Evolutionary conservation across 2,888 invertebrate species (phyloP).

Genomic region (Flexamia atlantica): DNA sequence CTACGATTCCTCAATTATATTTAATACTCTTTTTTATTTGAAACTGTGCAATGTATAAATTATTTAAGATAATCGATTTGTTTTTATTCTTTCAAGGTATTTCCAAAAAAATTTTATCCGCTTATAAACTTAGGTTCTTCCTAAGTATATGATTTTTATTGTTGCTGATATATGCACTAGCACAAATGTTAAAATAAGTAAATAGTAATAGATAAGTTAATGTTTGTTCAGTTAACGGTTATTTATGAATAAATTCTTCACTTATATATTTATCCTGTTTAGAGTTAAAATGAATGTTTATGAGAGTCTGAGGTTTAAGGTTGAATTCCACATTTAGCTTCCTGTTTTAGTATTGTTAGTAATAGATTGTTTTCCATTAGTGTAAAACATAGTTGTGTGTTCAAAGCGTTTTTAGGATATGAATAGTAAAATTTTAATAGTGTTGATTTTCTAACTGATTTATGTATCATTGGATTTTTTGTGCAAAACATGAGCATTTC

Average conservation of each 20-base stretch:
- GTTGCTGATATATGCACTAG: not conserved
- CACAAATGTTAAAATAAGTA: not conserved
- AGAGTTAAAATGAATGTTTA: not conserved
- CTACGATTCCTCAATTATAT: not conserved
- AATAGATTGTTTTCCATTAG: slow-evolving; percentile 28
- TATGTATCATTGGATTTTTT: slow-evolving; percentile 35
- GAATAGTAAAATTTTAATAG: slow-evolving; percentile 40
- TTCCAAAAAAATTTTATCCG: not conserved
- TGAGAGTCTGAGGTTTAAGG: not conserved
- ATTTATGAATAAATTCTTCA: no score
- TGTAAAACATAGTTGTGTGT: slow-evolving; percentile 20
- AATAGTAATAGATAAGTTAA: no score
- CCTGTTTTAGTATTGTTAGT: slow-evolving; percentile 42
- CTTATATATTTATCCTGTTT: not conserved
- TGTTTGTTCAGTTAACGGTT: not conserved
- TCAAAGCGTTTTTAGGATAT: slow-evolving; percentile 18
- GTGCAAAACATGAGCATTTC: no score
- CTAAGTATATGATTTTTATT: not conserved
- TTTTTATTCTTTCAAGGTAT: not conserved
- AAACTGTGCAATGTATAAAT: not conserved
- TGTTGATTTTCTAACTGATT: slow-evolving; percentile 31
- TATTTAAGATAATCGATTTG: not conserved
- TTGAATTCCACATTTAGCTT: slow-evolving; percentile 25
- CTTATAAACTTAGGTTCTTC: no score
- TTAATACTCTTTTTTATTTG: not conserved